A percentile compares a stretch with the other conserved stretches of the same genome.
Conservation (phyloP, 2,888 invertebrate species). For the Craniophora ligustri region DNA sequence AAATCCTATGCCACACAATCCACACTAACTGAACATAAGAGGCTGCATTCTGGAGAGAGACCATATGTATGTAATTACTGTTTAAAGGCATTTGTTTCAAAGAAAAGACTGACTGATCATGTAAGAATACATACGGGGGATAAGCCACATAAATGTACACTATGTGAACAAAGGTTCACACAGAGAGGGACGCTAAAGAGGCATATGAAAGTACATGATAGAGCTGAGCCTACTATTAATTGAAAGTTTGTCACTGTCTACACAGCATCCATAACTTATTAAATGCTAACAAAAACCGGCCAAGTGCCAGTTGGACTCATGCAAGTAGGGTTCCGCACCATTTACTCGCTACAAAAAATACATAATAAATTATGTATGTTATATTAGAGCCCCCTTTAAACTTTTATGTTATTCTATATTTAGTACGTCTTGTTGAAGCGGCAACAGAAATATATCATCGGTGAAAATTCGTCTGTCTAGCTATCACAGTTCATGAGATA, state of each 20-base stretch:
- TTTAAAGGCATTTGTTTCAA: conserved; percentile 76
- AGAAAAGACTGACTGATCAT: conserved; percentile 76
- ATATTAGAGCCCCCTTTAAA: too few species aligned
- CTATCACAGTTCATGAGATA: too few species aligned
- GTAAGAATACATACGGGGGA: conserved; percentile 81
- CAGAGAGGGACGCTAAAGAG: conserved; percentile 80
- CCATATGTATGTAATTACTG: conserved; percentile 76
- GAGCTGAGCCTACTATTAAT: conserved; percentile 41
- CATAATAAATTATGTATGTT: too few species aligned
- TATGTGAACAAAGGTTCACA: conserved; percentile 80
- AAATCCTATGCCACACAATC: conserved; percentile 73
- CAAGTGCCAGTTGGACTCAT: too few species aligned
- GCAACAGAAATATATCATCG: too few species aligned
- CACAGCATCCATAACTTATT: too few species aligned
- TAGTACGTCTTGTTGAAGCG: too few species aligned
- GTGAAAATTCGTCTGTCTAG: too few species aligned
- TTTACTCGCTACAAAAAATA: too few species aligned
- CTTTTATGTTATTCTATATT: too few species aligned
- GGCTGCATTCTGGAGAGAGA: conserved; percentile 82
- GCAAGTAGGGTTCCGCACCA: too few species aligned
- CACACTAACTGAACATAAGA: conserved; percentile 74
- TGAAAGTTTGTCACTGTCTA: background rate
- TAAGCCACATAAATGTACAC: conserved; percentile 76
- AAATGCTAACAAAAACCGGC: too few species aligned
- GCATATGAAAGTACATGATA: conserved; percentile 82